phyloP scores from a whole-genome alignment of 2,113 vertebrate genomes.

The Rhizomys pruinosus region DNA sequence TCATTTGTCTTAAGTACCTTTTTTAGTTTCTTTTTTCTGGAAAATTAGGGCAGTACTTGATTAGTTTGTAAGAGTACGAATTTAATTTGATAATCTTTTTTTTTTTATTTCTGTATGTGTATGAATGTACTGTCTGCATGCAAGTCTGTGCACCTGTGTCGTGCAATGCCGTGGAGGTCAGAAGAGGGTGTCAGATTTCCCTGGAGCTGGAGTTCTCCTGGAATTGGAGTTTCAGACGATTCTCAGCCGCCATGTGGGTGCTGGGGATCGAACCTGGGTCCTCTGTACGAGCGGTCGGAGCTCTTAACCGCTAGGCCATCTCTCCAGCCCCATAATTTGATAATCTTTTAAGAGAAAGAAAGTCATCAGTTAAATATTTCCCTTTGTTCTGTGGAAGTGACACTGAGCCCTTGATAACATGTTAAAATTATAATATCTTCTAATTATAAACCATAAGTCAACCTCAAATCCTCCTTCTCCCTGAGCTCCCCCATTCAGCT shows the following conservation, averaged over 20 bases:
- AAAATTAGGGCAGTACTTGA: not conserved
- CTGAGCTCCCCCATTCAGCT: not conserved
- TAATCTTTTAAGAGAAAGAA: not conserved
- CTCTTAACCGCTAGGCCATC: too few species aligned
- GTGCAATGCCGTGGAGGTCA: too few species aligned
- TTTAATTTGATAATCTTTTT: not conserved
- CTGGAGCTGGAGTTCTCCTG: too few species aligned
- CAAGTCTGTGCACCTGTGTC: too few species aligned
- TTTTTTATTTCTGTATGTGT: too few species aligned
- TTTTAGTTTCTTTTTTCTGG: constrained; percentile 46
- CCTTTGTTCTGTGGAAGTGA: not conserved
- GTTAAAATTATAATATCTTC: not conserved
- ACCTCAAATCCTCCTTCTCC: not conserved
- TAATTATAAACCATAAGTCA: not conserved
- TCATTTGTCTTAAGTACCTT: constrained; percentile 40
- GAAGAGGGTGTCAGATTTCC: too few species aligned
- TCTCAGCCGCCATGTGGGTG: too few species aligned
- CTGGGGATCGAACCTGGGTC: too few species aligned
- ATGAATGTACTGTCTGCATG: too few species aligned
- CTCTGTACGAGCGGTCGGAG: too few species aligned
- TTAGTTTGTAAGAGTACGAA: not conserved
- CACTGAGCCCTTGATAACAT: not conserved
- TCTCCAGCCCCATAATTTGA: too few species aligned
- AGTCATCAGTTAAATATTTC: not conserved
- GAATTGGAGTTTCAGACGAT: too few species aligned